These are phyloP conservation scores for Drosophila conformis DNA, from an alignment of 2,888 invertebrate species.

Conservation along the genomic window DNA sequence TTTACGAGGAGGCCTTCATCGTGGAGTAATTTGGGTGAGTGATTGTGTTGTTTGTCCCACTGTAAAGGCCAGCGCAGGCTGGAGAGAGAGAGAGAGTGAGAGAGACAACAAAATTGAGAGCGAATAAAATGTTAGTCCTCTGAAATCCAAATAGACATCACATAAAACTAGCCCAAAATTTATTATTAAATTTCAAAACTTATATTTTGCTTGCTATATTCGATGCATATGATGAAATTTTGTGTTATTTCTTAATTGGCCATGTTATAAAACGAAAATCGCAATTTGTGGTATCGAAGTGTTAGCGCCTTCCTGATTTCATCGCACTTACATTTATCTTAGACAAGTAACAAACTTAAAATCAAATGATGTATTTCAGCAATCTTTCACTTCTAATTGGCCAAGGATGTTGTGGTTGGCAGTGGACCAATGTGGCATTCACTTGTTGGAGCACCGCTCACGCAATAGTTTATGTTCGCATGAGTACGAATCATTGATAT, in stretches of 20 bases:
- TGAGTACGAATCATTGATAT: conserved; percentile 94
- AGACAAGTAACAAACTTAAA: neutral
- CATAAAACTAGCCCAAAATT: no score
- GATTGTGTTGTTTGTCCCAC: no score
- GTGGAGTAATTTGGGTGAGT: no score
- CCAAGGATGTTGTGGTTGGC: conserved; percentile 96
- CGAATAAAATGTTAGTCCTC: no score
- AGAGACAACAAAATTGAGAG: no score
- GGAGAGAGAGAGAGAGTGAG: no score
- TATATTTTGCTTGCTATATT: neutral
- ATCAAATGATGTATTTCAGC: conserved; percentile 86
- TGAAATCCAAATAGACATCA: no score
- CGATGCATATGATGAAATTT: neutral
- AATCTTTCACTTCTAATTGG: conserved; percentile 98
- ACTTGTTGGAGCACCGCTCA: conserved; percentile 94
- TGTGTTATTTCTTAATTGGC: neutral
- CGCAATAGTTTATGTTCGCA: conserved; percentile 95
- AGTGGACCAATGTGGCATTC: conserved; percentile 96
- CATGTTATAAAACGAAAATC: neutral
- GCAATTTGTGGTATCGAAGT: neutral
- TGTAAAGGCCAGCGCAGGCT: no score
- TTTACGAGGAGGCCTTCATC: no score
- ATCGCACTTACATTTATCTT: neutral
- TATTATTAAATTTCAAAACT: neutral
- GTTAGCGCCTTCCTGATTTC: neutral